phyloP scores from a whole-genome alignment of 2,888 invertebrate genomes.

The Lasiommata megera region DNA sequence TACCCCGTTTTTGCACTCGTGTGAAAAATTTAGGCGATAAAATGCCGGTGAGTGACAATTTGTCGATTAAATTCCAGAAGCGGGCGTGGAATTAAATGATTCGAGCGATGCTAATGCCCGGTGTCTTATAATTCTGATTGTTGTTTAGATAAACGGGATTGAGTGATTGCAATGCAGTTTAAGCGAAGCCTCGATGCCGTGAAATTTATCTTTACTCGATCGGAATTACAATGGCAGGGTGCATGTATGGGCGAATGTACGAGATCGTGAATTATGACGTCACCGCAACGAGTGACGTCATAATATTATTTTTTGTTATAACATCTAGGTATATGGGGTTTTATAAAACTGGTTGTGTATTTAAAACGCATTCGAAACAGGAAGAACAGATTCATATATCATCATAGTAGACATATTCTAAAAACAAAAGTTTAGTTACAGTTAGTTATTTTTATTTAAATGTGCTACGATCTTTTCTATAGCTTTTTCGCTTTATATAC shows the following conservation, averaged over 20 bases:
- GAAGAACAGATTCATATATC: constrained; percentile 1
- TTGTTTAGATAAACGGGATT: constrained; percentile 33
- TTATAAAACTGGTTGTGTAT: background rate
- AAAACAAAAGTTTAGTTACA: no score
- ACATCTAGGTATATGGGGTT: background rate
- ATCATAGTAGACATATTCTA: background rate
- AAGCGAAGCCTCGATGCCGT: constrained; percentile 29
- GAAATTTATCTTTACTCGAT: constrained; percentile 34
- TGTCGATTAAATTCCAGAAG: constrained; percentile 35
- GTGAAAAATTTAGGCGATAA: constrained; percentile 31
- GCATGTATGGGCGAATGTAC: constrained; percentile 6
- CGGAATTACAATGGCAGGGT: constrained; percentile 31
- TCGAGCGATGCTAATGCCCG: constrained; percentile 26
- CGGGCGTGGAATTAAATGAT: constrained; percentile 32
- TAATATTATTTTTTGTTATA: constrained; percentile 4
- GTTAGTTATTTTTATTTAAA: no score
- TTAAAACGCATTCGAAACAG: background rate
- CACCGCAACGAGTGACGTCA: constrained; percentile 8
- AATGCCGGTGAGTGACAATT: constrained; percentile 33
- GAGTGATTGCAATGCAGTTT: constrained; percentile 38
- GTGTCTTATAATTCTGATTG: constrained; percentile 35
- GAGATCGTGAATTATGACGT: constrained; percentile 7
- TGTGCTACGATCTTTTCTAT: no score
- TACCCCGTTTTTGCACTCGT: constrained; percentile 28
- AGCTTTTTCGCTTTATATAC: no score